Base-by-base conservation (phyloP, 2,113 vertebrate species). In the Scopus umbretta region DNA sequence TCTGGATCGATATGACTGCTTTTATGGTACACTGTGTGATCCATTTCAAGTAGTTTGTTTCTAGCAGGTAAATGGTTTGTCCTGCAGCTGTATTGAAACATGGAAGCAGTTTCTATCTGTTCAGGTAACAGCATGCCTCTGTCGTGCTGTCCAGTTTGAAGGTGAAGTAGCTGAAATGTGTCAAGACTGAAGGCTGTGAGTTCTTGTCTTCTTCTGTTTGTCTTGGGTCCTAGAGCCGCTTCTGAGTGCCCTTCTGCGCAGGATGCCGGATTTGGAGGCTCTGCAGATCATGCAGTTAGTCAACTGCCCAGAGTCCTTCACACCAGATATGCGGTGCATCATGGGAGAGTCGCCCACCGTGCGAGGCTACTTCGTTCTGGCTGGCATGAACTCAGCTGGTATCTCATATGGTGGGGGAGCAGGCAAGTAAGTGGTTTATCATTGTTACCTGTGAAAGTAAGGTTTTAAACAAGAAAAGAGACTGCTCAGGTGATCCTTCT, bases 281-380 rank as follows among this genome's bases (percentile, higher is more conserved):
- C 97, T 99, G 90, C 99, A 99, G 98, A 99, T 99, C 94, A 94
- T 99, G 93, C 99, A 99, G 98, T 93, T 99, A 73, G 99, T 99
- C 91, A 99, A 99, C 82, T 99, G 99, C 97, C 99, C 99, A 0
- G 99, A 99, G 96, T 99, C 99, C 93, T 99, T 99, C 97, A 99
- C 99, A 4, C 99, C 99, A 11, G 99, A 99, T 71, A 99, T 99
- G 99, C 98, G 99, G 23, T 99, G 99, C 94, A 98, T 99, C 96
- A 99, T 99, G 99, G 99, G 99, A 11, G 99, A 99, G 97, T 99
- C 98, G 0, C 99, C 99, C 4, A 97, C 97, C 0, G 95, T 99
- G 1, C 97, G 91, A 9, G 99, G 99, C 47, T 99, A 99, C 98
- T 99, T 98, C 0, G 98, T 99, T 53, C 98, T 99, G 91, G 99